These are phyloP conservation scores for Amblyornis subalaris DNA, from an alignment of 2,113 vertebrate species.

Conservation along the genomic window DNA sequence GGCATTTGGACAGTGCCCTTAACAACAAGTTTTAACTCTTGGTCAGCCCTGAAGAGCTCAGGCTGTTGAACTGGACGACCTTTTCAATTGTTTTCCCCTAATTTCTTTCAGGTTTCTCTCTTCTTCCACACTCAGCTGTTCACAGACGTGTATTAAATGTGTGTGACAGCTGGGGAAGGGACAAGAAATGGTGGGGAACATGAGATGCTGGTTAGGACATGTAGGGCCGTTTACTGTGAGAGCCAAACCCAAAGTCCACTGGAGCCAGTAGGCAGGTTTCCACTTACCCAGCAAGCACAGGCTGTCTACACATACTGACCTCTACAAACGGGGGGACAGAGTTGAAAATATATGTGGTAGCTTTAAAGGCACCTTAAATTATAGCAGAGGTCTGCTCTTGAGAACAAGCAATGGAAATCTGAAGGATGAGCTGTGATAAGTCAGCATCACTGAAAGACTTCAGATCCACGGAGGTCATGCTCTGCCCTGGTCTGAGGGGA, in stretches of 20 bases:
- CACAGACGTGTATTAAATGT: not conserved
- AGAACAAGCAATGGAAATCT: not conserved
- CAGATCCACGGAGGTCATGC: fast-evolving
- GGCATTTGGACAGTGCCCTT: not conserved
- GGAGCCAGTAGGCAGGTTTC: not conserved
- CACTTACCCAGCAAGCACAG: not conserved
- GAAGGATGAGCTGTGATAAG: not conserved
- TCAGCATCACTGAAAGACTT: not conserved
- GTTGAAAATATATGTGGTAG: not conserved
- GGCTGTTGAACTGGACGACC: not conserved
- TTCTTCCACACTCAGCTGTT: not conserved
- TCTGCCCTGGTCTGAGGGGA: not conserved
- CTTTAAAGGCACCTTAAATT: not conserved
- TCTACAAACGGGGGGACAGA: fast-evolving
- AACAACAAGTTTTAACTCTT: not conserved
- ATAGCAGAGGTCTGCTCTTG: not conserved
- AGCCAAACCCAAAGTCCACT: not conserved
- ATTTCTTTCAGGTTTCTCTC: not conserved
- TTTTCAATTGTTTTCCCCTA: not conserved
- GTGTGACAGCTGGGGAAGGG: not conserved
- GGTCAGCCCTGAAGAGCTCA: not conserved
- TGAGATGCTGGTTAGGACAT: not conserved
- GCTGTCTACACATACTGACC: not conserved
- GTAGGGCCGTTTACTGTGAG: not conserved
- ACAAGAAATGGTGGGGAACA: not conserved